Evolutionary conservation across 2,113 vertebrate species (phyloP), one percentile per base, ranked within the genome.

Genomic region (Poeciliopsis retropinna): DNA sequence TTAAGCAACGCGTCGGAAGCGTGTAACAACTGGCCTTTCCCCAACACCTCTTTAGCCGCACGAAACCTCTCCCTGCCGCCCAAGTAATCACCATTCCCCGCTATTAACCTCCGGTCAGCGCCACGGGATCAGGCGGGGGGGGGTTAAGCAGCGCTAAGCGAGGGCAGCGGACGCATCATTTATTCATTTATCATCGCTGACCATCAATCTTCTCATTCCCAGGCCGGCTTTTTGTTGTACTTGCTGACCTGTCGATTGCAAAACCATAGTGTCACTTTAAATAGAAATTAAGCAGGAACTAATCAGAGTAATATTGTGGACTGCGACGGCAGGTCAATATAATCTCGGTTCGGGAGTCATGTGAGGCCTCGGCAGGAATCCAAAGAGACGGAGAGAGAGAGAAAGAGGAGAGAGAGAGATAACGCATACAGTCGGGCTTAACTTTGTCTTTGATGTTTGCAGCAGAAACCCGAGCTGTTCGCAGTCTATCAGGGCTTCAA

Each of bases 361-460:
- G 67, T 72, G 6, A 83, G 54, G 86, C 64, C 78, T 74, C 29
- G 74, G 74, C 66, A 66, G 64, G 73, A 69, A 70, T 68, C n/a
- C 29, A 72, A 60, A 66, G 54, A 34, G 60, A 79, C 61, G 68
- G 70, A 63, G 62, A 63, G 12, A 41, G 34, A 82, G 51, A 83
- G 3, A 31, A 3, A 31, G 30, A 31, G 30, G 30, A 61, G 17
- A 73, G 70, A 63, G 14, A 41, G 34, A 82, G 51, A 83, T 84
- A 84, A 80, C 81, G 87, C 87, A 90, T 86, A 82, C 84, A 28
- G 67, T 72, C 11, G 0, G 87, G 84, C 80, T 92, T 88, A 89
- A 80, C 85, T 85, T 74, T 73, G 84, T 79, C 88, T 91, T 93
- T 93, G 91, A 92, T 92, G 90, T 92, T 88, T 65, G 71, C 69